Base-by-base conservation (phyloP, 1,140 invertebrate species). In the Megathymus violae region DNA sequence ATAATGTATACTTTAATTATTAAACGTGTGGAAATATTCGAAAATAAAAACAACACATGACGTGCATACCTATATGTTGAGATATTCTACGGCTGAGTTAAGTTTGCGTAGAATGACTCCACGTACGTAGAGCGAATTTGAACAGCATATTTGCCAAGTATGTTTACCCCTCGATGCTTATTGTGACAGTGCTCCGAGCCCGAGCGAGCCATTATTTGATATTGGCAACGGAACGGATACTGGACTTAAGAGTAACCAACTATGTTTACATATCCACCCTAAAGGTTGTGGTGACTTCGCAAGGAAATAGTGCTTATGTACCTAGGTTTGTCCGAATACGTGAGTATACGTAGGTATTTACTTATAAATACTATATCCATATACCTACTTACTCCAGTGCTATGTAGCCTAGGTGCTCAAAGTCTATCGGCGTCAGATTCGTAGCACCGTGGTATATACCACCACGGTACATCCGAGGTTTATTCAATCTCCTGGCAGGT, bases 131-230 rank as follows among this genome's bases (percentile, higher is more conserved):
- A 64, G 72, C 64, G 48, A 76, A 76, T 83, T 78, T 81, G 69
- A 76, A 66, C 74, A 74, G 78, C 62, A 59, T 83, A 74, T 84
- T 86, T 84, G 68, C 76, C 41, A 69, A 74, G 71, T 46, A 64
- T 86, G 83, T 84, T 82, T 81, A 74, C 71, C 47, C 64, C 56
- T 62, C 72, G 40, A 69, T 74, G 80, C 79, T 82, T 78, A 82
- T 81, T 81, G 76, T 81, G 68, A 60, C 71, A 56, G 34, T 34
- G 52, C 69, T 66, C 25, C 60, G 64, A 65, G 67, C 66, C 64
- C 40, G 52, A 46, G 52, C 67, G 47, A 48, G 43, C 43, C 38
- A 22, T 56, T 66, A 54, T 69, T 72, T 69, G 41, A 67, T 61
- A 66, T 59, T 67, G 58, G 56, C 46, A 54, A 69, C 51, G 46